These are phyloP conservation scores for Moxostoma hubbsi DNA, from an alignment of 2,797 vertebrate species.

Conservation along the genomic window DNA sequence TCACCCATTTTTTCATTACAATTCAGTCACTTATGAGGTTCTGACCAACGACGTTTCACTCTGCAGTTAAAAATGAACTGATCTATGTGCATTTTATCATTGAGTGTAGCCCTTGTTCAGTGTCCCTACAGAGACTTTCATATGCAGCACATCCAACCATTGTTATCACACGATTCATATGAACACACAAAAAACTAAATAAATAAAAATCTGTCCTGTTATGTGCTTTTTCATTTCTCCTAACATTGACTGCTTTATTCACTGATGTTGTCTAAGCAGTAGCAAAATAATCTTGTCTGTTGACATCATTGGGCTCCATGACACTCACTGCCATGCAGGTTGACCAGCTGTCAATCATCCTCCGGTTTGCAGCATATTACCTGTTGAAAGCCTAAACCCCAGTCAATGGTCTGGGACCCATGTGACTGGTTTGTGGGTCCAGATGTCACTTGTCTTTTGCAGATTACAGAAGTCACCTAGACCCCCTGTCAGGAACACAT, in stretches of 20 bases:
- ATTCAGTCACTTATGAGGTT: too few species aligned
- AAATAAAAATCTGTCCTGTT: neutral
- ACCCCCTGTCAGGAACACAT: constrained; percentile 36
- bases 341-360: constrained; percentile 48
- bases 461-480: constrained; percentile 29
- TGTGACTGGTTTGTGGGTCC: constrained; percentile 41
- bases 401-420: constrained; percentile 36
- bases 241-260: constrained; percentile 22
- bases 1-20: too few species aligned
- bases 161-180: neutral
- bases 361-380: constrained; percentile 31
- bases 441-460: constrained; percentile 42
- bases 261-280: constrained; percentile 25
- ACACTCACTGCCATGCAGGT: constrained; percentile 31
- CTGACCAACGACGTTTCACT: too few species aligned
- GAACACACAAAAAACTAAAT: neutral
- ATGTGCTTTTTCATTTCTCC: neutral
- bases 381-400: constrained; percentile 40
- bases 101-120: neutral
- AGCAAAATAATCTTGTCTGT: constrained; percentile 32
- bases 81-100: neutral
- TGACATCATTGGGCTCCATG: constrained; percentile 30
- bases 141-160: neutral
- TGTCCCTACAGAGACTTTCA: neutral
- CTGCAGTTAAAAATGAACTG: too few species aligned